Percentiles rank a stretch among this genome's conserved stretches.
Conservation (phyloP, 2,113 vertebrate genomes). For the Toxotes chatareus region DNA sequence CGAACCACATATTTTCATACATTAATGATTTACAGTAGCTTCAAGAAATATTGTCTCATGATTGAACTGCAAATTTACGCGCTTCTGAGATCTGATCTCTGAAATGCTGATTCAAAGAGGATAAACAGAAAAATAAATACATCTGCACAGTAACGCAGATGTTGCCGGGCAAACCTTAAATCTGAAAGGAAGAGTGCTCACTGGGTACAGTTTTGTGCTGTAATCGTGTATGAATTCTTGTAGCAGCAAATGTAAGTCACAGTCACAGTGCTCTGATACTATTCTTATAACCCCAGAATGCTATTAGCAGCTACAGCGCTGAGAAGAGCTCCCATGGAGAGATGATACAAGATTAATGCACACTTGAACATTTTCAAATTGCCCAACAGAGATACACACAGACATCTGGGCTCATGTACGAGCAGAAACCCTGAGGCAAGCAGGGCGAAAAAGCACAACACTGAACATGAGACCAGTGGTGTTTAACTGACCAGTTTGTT, state of each 20-base stretch:
- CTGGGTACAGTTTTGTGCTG: background rate
- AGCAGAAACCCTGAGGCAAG: background rate
- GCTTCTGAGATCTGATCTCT: background rate
- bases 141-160: background rate
- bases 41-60: background rate
- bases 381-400: constrained; percentile 4
- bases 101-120: background rate
- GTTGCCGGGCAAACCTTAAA: background rate
- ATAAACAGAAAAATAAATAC: background rate
- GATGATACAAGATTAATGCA: background rate
- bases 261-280: background rate
- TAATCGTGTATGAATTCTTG: background rate
- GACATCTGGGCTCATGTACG: background rate
- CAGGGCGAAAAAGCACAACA: background rate
- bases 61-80: background rate
- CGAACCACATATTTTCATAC: background rate
- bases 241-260: background rate
- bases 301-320: background rate
- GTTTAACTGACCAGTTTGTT: constrained; percentile 94
- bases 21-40: background rate
- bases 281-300: background rate
- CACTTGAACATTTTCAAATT: background rate
- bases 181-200: background rate
- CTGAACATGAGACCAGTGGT: background rate
- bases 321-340: background rate